Evolutionary conservation across 2,113 vertebrate species (phyloP), one percentile per base, ranked within the genome.

Genomic region (Odocoileus virginianus): DNA sequence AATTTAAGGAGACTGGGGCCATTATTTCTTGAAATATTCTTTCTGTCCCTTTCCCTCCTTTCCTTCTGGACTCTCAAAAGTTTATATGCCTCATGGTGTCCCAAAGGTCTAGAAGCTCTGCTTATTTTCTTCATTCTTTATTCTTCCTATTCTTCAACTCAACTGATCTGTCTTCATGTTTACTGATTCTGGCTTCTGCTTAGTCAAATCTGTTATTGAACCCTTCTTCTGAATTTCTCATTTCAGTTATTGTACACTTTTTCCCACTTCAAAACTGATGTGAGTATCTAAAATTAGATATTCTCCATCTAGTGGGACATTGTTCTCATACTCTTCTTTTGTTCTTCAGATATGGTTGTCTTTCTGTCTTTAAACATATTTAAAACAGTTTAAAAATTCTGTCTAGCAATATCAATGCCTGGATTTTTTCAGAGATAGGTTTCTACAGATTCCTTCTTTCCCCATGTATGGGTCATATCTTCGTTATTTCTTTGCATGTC

Each of bases 11-110:
- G n/a, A 9, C 23, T 40, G 57, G 23, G 58, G 47, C 33, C 36
- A 95, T 92, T 67, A 95, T 52, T 82, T 88, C 83, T 87, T 83
- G 12, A 58, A 87, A 94, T 57, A 95, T n/a, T 92, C 10, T 96
- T 96, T 86, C 36, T 97, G 21, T 21, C 40, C 55, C 21, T 91
- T 86, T 93, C 21, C 60, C 45, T 52, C 87, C 83, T 43, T 76
- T 84, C 50, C 47, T 54, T 71, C 47, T 67, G 7, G 40, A 94
- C 11, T 82, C 27, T 52, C 64, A 79, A 6, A 88, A 78, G 17
- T 36, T 47, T 12, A 19, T 92, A 85, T 27, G 27, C 45, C 81
- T 92, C 45, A 79, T 60, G 19, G 36, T 81, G 7, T 74, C 52
- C 43, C 94, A 94, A 3, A 71, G 21, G 50, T 78, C 36, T 84